A percentile compares a stretch with the other conserved stretches of the same genome.
These are phyloP conservation scores for Otolemur crassicaudatus DNA, from an alignment of 2,797 vertebrate genomes.

Conservation along the genomic window DNA sequence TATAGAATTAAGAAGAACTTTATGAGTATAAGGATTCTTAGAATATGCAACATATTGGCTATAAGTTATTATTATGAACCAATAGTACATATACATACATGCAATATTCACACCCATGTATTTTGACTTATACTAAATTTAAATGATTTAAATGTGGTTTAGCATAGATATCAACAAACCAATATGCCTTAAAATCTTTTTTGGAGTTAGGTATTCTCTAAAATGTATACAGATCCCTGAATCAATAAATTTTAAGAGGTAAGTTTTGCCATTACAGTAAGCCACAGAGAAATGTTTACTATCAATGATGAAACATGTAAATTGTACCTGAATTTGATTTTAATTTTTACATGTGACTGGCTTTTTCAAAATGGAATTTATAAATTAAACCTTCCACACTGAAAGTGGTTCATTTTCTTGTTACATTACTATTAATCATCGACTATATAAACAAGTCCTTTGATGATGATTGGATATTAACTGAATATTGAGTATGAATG, in stretches of 20 bases:
- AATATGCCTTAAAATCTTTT: background rate
- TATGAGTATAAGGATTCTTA: background rate
- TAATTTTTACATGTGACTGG: background rate
- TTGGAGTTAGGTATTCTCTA: background rate
- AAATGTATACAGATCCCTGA: slow-evolving; percentile 12
- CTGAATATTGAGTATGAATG: background rate
- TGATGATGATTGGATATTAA: background rate
- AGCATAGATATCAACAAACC: background rate
- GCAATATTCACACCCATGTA: background rate
- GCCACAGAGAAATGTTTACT: background rate
- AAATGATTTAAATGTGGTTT: slow-evolving; percentile 49
- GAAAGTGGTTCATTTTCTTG: background rate
- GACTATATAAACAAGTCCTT: background rate
- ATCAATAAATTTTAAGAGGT: background rate
- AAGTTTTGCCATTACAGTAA: background rate
- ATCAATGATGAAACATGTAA: background rate
- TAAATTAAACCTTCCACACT: background rate
- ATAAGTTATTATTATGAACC: background rate
- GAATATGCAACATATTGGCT: background rate
- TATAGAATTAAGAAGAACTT: background rate
- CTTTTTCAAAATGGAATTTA: background rate
- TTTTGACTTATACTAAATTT: background rate
- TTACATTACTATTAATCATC: background rate
- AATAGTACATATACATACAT: background rate
- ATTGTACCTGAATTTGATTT: background rate